phyloP scores from a whole-genome alignment of 2,113 vertebrate species.

The Helogale parvula region DNA sequence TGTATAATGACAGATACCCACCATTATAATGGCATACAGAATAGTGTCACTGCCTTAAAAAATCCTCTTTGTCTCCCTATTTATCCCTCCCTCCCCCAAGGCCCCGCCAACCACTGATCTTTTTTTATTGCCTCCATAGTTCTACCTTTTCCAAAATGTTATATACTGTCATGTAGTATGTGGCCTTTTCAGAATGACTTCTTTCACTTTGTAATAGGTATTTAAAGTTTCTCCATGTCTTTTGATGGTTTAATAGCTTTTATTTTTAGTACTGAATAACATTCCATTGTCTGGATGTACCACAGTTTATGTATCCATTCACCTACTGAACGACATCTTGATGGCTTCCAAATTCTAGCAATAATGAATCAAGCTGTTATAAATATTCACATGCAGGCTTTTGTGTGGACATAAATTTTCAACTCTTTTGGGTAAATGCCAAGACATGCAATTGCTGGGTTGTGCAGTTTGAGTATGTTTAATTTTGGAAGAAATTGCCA shows the following conservation, averaged over 20 bases:
- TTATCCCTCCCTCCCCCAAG: not conserved
- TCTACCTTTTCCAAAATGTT: not conserved
- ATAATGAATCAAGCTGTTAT: not conserved
- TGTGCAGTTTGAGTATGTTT: not conserved
- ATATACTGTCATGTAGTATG: not conserved
- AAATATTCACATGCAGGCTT: not conserved
- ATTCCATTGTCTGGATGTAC: not conserved
- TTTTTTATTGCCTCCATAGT: not conserved
- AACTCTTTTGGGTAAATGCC: not conserved
- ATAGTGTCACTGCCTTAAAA: not conserved
- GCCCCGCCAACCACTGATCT: not conserved
- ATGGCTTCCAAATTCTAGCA: not conserved
- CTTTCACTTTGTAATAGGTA: not conserved
- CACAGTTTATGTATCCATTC: not conserved
- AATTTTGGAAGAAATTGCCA: not conserved
- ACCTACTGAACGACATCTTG: not conserved
- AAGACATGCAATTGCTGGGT: not conserved
- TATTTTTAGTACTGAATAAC: not conserved
- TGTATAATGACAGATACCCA: not conserved
- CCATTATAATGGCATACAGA: not conserved
- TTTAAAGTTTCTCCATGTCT: not conserved
- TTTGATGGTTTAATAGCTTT: not conserved
- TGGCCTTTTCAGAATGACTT: not conserved
- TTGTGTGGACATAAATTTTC: not conserved
- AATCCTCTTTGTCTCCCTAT: not conserved